Percentiles rank a stretch among this genome's conserved stretches.
Conservation (phyloP, 2,113 vertebrate genomes). For the Bubo scandiacus region DNA sequence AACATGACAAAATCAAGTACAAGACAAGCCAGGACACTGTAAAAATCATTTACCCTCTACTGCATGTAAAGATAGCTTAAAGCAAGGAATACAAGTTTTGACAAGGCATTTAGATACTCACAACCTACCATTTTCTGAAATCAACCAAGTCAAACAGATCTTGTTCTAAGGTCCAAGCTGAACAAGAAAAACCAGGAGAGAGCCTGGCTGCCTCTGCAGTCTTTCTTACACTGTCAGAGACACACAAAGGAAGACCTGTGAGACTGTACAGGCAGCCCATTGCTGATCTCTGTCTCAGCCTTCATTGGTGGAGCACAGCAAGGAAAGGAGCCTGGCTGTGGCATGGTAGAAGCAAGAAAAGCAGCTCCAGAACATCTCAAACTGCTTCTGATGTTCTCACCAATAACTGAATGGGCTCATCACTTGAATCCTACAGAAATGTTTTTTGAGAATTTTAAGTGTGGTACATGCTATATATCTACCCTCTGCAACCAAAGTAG, state of each 20-base stretch:
- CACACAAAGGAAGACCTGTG: fast-evolving
- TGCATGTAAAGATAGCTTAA: constrained; percentile 31
- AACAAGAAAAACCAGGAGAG: neutral
- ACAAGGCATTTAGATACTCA: constrained; percentile 54
- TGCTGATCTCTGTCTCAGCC: neutral
- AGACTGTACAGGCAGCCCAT: neutral
- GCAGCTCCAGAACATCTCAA: neutral
- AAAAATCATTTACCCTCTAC: constrained; percentile 60
- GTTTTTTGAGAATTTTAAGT: neutral
- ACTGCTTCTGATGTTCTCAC: neutral
- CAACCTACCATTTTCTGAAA: neutral
- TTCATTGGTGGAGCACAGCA: neutral
- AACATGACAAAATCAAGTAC: constrained; percentile 67
- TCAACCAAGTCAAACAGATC: neutral
- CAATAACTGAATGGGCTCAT: neutral
- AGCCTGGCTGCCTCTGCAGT: neutral
- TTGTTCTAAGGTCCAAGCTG: neutral
- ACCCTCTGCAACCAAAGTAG: neutral
- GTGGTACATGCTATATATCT: neutral
- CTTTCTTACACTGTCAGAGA: neutral
- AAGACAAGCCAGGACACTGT: constrained; percentile 26
- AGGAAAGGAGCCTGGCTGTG: neutral
- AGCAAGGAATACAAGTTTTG: constrained; percentile 34
- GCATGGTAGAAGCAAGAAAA: neutral
- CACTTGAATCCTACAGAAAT: neutral